phyloP scores from a whole-genome alignment of 2,888 invertebrate genomes.

The Lacanobia wlatinum region DNA sequence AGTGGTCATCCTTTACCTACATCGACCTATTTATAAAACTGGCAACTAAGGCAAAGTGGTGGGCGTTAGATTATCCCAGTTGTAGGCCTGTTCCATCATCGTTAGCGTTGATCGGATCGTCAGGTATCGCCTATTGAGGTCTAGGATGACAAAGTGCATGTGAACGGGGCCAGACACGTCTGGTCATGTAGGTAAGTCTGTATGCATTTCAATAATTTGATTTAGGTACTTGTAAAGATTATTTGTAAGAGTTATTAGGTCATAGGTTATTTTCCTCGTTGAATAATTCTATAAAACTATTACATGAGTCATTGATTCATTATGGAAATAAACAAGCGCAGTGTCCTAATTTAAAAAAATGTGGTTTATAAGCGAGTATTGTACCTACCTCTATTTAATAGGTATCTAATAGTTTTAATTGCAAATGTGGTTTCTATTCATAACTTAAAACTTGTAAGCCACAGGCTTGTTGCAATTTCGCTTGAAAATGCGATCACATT shows the following conservation, averaged over 20 bases:
- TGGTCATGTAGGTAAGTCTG: neutral
- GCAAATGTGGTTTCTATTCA: constrained; percentile 3
- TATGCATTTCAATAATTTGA: constrained; percentile 11
- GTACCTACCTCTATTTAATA: no score
- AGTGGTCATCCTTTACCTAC: neutral
- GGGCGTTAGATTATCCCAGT: constrained; percentile 62
- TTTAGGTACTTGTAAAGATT: neutral
- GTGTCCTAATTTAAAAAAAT: neutral
- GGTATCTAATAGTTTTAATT: neutral
- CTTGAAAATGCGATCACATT: constrained; percentile 6
- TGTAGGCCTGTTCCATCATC: constrained; percentile 74
- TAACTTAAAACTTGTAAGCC: constrained; percentile 3
- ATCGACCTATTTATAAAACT: constrained; percentile 12
- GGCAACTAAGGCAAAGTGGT: constrained; percentile 29
- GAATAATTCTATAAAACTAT: neutral
- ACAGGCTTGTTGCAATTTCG: constrained; percentile 14
- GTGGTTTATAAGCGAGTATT: neutral
- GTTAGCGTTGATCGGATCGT: constrained; percentile 71
- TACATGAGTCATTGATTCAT: neutral
- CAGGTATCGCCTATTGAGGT: constrained; percentile 66
- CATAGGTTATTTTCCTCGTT: constrained; percentile 1
- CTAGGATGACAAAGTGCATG: constrained; percentile 66
- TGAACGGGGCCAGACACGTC: constrained; percentile 50
- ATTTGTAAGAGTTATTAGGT: neutral
- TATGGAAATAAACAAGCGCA: neutral